Percentiles rank a stretch among this genome's conserved stretches.
Evolutionary conservation across 2,113 vertebrate genomes (phyloP).

Genomic region (Alouatta palliata): DNA sequence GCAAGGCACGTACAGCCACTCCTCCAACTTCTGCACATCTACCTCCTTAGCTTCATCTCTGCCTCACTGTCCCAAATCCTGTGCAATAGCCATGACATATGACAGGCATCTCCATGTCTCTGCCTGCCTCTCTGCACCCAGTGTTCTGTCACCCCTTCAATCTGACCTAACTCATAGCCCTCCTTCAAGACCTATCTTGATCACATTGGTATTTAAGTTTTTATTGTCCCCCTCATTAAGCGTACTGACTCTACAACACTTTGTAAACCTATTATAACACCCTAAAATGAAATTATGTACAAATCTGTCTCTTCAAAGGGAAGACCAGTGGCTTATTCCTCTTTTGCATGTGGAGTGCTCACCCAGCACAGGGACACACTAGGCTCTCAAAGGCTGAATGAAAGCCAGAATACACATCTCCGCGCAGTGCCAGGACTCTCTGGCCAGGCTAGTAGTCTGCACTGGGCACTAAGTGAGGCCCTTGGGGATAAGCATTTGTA

Average conservation of each 20-base stretch:
- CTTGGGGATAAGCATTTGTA: not conserved
- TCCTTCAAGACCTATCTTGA: not conserved
- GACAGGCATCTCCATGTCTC: not conserved
- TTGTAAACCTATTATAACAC: not conserved
- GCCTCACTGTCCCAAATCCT: not conserved
- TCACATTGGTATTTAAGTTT: not conserved
- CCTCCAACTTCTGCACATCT: not conserved
- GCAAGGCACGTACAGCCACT: not conserved
- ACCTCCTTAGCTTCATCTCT: not conserved
- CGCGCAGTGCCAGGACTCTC: not conserved
- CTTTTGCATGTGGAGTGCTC: not conserved
- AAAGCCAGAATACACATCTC: not conserved
- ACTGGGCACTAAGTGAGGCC: not conserved
- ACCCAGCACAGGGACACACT: not conserved
- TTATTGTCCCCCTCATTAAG: not conserved
- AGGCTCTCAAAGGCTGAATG: not conserved
- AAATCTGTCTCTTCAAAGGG: conserved; percentile 35
- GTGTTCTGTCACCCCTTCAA: not conserved
- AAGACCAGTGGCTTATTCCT: not conserved
- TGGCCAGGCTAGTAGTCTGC: not conserved
- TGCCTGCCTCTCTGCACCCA: not conserved
- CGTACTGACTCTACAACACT: not conserved
- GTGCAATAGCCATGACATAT: not conserved
- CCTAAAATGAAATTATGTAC: not conserved
- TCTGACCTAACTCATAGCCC: not conserved